Base-by-base conservation (phyloP, 2,113 vertebrate genomes). In the Procavia capensis region DNA sequence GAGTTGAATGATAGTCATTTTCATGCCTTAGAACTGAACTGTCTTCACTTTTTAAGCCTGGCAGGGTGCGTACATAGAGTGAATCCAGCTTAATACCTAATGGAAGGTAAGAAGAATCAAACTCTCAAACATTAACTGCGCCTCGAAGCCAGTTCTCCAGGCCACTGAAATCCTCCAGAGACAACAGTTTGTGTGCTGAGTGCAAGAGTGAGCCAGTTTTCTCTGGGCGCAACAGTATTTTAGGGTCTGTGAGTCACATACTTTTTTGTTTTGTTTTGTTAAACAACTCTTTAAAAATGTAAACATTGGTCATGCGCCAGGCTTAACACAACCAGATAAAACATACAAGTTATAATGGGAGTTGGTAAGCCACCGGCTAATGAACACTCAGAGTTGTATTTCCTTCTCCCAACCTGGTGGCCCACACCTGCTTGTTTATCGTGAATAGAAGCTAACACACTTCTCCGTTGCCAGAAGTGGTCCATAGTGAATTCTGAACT, bases 151-250 rank as follows among this genome's bases (percentile, higher is more conserved):
- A 22, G 24, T 78, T 36, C 50, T 76, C 3, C 43, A 70, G 29
- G 50, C 14, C 7, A 0, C 39, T 66, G 19, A 64, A 70, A 79
- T 36, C 39, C 34, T 39, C 20, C 39, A 54, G 31, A 4, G 34
- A 19, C 17, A 25, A 14, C 31, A 68, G 39, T 27, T 63, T 22
- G 8, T 50, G 78, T 74, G 14, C 54, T 6, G 31, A 66, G 34
- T 0, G 47, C 20, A 9, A 9, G 47, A 1, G 5, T n/a, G 4
- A 5, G 36, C 34, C 45, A 6, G 64, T 41, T 39, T 34, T n/a
- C 25, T 29, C 3, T 25, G 36, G 41, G 34, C 50, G 25, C 1
- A 34, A 9, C 5, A 14, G 24, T 39, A 27, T 22, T 41, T 27
- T 27, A 64, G 78, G 34, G 16, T 66, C 83, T 47, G 17, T 9